Conservation (phyloP, 2,888 invertebrate species). For the Lasioglossum marginatum region DNA sequence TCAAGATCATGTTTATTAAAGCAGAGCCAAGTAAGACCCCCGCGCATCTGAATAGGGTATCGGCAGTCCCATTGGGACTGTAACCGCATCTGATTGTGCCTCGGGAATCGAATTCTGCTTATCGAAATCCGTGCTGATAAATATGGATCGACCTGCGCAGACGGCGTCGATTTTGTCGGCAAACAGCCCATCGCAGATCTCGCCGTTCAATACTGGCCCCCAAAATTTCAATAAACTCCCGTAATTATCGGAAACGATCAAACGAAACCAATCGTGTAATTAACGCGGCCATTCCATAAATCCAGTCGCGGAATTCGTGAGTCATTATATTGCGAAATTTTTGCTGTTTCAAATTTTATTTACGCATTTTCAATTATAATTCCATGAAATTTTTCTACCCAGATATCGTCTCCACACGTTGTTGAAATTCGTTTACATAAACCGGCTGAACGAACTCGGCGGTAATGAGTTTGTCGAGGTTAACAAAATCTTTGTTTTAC, state of each 20-base stretch:
- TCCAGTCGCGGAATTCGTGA: not conserved
- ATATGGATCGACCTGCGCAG: not conserved
- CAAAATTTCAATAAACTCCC: conserved; percentile 44
- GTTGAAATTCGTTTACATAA: not conserved
- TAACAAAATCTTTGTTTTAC: not conserved
- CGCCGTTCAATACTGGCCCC: not conserved
- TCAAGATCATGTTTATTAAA: conserved; percentile 35
- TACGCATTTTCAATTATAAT: not conserved
- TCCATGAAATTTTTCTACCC: not conserved
- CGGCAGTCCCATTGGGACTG: conserved; percentile 12
- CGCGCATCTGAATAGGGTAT: conserved; percentile 32
- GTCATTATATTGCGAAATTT: not conserved
- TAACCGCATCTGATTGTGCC: conserved; percentile 27
- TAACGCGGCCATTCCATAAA: conserved; percentile 16
- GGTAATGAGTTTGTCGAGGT: not conserved
- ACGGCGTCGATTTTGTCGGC: conserved; percentile 24
- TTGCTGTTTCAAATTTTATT: not conserved
- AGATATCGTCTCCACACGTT: not conserved
- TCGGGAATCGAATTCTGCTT: conserved; percentile 32
- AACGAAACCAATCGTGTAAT: conserved; percentile 29
- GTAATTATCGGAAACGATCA: conserved; percentile 21
- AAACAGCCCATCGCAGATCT: conserved; percentile 21
- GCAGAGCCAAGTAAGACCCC: conserved; percentile 13
- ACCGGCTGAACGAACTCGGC: not conserved
- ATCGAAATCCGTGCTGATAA: conserved; percentile 22